Evolutionary conservation across 92 coral and sea anemone genomes (phyloP), one percentile per base, ranked within the genome.

Genomic region (Blastomussa wellsi): DNA sequence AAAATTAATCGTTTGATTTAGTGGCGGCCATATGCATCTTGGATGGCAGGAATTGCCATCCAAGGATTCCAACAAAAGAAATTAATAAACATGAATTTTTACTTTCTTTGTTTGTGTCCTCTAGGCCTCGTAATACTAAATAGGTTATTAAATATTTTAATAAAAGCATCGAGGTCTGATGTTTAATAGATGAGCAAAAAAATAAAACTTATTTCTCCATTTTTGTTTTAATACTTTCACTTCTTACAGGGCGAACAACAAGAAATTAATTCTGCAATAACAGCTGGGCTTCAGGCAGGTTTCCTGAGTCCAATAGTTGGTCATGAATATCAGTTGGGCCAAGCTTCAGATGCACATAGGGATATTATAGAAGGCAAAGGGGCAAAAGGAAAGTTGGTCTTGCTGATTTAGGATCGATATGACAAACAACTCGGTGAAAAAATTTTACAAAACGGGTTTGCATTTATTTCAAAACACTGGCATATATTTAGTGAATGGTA

Each of bases 221-320:
- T 48, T 42, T 12, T 42, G 57, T 24, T 24, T 74, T 74, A 12
- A 73, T 57, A 32, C 22, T 20, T 0, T 24, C 7, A 2, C 15
- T 5, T 57, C 8, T 29, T 74, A 0, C 69, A 94, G 95, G 77
- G 33, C 38, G 99, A 96, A 70, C 39, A 51, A 12, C 89, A 91
- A 38, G 99, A 94, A 65, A 90, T 92, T 16, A 36, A 77, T n/a
- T 77, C 91, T 60, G 98, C 92, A 53, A 66, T 96, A 48, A 75
- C 83, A 35, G 92, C 93, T 35, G 94, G 95, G 76, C 90, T 92
- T 16, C 84, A 88, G 68, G 95, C 90, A 39, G 96, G 99, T 9
- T 92, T 91, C 90, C 53, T 96, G 42, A 92, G 77, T 32, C 99
- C 99, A 74, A 68, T 96, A 24, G 86, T 96, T 49, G 99, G 98